Percentiles rank a stretch among this genome's conserved stretches.
Evolutionary conservation across 2,113 vertebrate genomes (phyloP).

Genomic region (Xenus cinereus): DNA sequence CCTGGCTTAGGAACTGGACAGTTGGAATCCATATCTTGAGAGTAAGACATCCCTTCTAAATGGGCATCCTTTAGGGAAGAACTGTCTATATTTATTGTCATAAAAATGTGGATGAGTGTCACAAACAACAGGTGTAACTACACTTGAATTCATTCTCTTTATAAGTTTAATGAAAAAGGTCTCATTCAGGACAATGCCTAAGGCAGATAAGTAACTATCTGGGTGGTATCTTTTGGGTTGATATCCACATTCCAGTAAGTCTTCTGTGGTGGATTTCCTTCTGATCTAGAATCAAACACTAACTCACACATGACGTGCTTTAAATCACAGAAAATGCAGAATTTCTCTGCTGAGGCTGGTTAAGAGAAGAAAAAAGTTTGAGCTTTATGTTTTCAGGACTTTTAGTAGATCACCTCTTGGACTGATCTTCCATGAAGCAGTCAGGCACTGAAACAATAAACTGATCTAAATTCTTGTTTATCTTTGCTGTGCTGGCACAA

Average conservation of each 20-base stretch:
- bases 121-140: not conserved
- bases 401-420: not conserved
- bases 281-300: not conserved
- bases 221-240: not conserved
- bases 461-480: not conserved
- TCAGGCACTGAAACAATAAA: not conserved
- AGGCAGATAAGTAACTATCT: not conserved
- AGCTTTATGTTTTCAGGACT: not conserved
- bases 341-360: not conserved
- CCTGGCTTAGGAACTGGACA: not conserved
- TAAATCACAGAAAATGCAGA: not conserved
- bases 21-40: accelerated
- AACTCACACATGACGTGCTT: not conserved
- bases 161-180: not conserved
- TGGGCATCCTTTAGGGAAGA: not conserved
- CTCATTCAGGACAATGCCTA: not conserved
- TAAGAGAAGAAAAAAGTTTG: not conserved
- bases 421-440: not conserved
- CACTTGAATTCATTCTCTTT: not conserved
- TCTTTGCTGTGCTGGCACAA: not conserved
- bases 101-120: not conserved
- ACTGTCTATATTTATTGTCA: not conserved
- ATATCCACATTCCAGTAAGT: not conserved
- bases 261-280: not conserved
- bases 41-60: not conserved